Evolutionary conservation across 35 echinoderm and acorn worm species (phyloP).

Genomic region (Holothuria glaberrima): DNA sequence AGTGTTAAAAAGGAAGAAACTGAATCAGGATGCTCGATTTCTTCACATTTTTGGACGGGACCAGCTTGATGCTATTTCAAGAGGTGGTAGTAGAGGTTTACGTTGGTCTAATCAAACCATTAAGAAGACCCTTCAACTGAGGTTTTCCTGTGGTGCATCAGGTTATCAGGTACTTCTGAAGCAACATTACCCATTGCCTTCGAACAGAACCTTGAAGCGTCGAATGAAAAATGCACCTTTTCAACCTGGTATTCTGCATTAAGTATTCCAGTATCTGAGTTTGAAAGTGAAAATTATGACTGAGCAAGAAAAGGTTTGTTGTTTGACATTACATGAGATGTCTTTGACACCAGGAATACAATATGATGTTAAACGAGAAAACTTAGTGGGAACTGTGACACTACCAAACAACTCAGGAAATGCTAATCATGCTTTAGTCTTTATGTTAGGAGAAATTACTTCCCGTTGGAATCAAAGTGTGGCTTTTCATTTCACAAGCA

Average conservation of each 20-base stretch:
- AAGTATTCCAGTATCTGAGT: slow-evolving; percentile 49
- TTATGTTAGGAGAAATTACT: too few relatives aligned
- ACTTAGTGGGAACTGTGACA: slow-evolving; percentile 20
- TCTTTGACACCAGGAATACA: slow-evolving; percentile 61
- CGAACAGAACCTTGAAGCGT: slow-evolving; percentile 40
- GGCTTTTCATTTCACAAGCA: slow-evolving; percentile 33
- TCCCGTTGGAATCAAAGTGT: too few relatives aligned
- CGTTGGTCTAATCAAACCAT: slow-evolving; percentile 49
- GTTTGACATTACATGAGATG: slow-evolving; percentile 64
- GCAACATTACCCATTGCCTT: slow-evolving; percentile 57
- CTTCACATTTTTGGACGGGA: slow-evolving; percentile 22
- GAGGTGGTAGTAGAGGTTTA: slow-evolving; percentile 35
- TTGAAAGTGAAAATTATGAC: slow-evolving; percentile 47
- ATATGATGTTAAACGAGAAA: background rate
- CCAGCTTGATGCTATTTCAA: background rate
- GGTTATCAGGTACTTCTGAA: slow-evolving; percentile 59
- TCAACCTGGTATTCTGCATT: slow-evolving; percentile 55
- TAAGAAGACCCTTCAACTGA: slow-evolving; percentile 63
- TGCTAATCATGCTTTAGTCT: slow-evolving; percentile 54
- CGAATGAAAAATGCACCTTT: slow-evolving; percentile 40
- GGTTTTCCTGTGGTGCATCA: slow-evolving; percentile 71
- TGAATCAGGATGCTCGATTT: background rate
- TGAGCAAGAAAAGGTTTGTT: slow-evolving; percentile 58
- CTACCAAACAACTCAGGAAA: slow-evolving; percentile 29
- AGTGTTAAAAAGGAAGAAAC: background rate